Conservation (phyloP, 2,113 vertebrate species). For the Melanotaenia duboulayi region DNA sequence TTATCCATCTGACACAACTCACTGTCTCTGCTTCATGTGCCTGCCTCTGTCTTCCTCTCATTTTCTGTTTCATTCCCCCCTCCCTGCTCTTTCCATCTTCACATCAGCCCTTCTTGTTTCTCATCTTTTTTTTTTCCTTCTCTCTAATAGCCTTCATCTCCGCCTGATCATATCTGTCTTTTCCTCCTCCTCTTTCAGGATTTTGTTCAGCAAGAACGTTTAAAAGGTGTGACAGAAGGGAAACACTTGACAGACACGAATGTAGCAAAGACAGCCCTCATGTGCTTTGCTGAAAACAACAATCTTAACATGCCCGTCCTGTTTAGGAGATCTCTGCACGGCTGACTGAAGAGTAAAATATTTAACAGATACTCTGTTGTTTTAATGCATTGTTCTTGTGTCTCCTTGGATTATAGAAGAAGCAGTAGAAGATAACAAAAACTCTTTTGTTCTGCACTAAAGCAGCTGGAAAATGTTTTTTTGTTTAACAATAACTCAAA, state of each 20-base stretch:
- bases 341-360: constrained; percentile 64
- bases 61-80: background rate
- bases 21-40: constrained; percentile 27
- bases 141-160: background rate
- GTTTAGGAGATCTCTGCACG: constrained; percentile 35
- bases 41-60: background rate
- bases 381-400: constrained; percentile 52
- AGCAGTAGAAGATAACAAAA: background rate
- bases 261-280: background rate
- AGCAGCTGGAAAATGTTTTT: background rate
- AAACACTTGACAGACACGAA: constrained; percentile 14
- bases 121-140: background rate
- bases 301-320: background rate
- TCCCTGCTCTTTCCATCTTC: constrained; percentile 20
- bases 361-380: constrained; percentile 59
- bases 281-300: constrained; percentile 21
- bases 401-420: background rate
- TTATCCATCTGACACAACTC: constrained; percentile 77
- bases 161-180: background rate
- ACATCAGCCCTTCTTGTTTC: background rate
- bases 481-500: background rate
- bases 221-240: background rate
- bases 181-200: background rate
- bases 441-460: background rate
- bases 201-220: background rate